Conservation (phyloP, 2,888 invertebrate species). For the Melolontha melolontha region DNA sequence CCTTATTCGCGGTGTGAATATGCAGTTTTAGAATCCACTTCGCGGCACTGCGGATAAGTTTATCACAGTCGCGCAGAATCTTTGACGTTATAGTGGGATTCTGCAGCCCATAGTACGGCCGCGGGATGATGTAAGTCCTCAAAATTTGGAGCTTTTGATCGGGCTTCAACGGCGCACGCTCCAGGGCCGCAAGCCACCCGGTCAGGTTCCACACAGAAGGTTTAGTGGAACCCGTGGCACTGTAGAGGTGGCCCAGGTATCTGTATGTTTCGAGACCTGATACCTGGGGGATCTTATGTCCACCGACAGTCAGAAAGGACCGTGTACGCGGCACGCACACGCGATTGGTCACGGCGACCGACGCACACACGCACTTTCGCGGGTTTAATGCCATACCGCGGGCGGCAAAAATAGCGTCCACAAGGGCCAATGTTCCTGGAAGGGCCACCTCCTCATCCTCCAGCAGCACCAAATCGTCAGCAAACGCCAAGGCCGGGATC, state of each 20-base stretch:
- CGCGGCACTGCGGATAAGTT: too few species aligned
- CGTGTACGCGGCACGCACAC: too few species aligned
- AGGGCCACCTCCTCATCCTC: constrained; percentile 55
- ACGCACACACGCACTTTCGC: too few species aligned
- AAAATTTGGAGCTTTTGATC: constrained; percentile 60
- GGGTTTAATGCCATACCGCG: constrained; percentile 48
- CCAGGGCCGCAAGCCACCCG: too few species aligned
- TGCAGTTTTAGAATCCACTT: too few species aligned
- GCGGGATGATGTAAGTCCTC: constrained; percentile 57
- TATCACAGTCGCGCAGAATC: constrained; percentile 50
- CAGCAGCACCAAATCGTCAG: constrained; percentile 60
- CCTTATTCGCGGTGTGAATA: too few species aligned
- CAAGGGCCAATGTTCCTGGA: constrained; percentile 49
- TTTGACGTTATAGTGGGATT: too few species aligned
- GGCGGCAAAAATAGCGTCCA: constrained; percentile 39
- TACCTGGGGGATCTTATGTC: not conserved
- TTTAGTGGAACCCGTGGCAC: constrained; percentile 51
- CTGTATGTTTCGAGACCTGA: constrained; percentile 39
- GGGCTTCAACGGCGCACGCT: too few species aligned
- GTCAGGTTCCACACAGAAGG: too few species aligned
- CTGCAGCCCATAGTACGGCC: constrained; percentile 41
- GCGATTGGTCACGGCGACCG: constrained; percentile 24
- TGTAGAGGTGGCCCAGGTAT: constrained; percentile 40
- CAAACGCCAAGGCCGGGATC: too few species aligned
- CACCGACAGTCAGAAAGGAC: constrained; percentile 18